Evolutionary conservation across 2,113 vertebrate genomes (phyloP).

Genomic region (Shinisaurus crocodilurus): DNA sequence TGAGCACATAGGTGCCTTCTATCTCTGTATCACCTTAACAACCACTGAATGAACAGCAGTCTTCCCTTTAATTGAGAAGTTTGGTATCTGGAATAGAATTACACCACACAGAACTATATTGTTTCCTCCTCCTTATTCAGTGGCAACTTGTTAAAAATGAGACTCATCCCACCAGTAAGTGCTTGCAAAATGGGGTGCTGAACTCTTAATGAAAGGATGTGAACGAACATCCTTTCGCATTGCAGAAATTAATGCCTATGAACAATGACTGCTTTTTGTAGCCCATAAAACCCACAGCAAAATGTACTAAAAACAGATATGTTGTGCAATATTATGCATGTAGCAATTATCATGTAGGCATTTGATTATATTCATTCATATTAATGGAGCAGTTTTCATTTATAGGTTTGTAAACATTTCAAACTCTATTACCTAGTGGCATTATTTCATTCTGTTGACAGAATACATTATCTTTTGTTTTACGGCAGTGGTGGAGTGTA

Average conservation of each 20-base stretch:
- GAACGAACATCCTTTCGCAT: slow-evolving; percentile 41
- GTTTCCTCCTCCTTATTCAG: neutral
- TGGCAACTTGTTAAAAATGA: slow-evolving; percentile 33
- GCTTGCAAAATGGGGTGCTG: slow-evolving; percentile 4
- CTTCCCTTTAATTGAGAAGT: neutral
- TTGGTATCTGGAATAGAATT: neutral
- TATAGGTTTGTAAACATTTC: slow-evolving; percentile 79
- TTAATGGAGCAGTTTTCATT: slow-evolving; percentile 72
- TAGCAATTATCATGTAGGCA: slow-evolving; percentile 70
- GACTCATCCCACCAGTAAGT: neutral
- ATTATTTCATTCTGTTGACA: slow-evolving; percentile 73
- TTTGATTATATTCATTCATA: slow-evolving; percentile 75
- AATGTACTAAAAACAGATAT: slow-evolving; percentile 68
- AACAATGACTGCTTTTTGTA: slow-evolving; percentile 49
- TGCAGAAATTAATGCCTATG: slow-evolving; percentile 57
- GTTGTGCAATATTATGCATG: slow-evolving; percentile 60
- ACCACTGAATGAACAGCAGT: neutral
- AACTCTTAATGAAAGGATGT: slow-evolving; percentile 49
- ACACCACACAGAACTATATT: neutral
- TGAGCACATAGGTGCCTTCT: neutral
- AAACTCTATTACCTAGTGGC: slow-evolving; percentile 71
- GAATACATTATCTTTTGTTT: slow-evolving; percentile 72
- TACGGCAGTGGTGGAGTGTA: slow-evolving; percentile 49
- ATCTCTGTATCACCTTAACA: neutral
- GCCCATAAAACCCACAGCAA: slow-evolving; percentile 65